phyloP scores from a whole-genome alignment of 2,888 invertebrate species.

The Lypha dubia region DNA sequence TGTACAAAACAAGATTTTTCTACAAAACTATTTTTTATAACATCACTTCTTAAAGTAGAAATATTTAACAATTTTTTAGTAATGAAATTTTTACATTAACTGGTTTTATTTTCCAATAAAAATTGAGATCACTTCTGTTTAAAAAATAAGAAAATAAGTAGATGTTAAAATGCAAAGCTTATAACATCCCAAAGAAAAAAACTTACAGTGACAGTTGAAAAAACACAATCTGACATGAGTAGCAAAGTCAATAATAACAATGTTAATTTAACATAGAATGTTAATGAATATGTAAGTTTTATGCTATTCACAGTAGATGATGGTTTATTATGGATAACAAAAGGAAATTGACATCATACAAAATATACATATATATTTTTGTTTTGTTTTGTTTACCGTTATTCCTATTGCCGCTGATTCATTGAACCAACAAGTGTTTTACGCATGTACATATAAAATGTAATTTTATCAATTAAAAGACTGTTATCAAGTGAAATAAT shows the following conservation, averaged over 20 bases:
- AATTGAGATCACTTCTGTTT: slow-evolving; percentile 55
- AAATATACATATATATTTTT: not conserved
- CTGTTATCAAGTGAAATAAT: too few relatives aligned
- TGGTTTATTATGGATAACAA: not conserved
- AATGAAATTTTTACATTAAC: slow-evolving; percentile 16
- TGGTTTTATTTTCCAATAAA: slow-evolving; percentile 31
- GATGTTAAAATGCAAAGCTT: slow-evolving; percentile 6
- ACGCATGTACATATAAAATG: too few relatives aligned
- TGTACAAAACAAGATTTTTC: not conserved
- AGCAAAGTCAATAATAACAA: slow-evolving; percentile 12
- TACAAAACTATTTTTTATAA: not conserved
- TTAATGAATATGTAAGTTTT: not conserved
- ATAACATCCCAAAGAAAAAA: slow-evolving; percentile 27
- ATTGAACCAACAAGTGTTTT: too few relatives aligned
- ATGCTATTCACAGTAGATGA: not conserved
- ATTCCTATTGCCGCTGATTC: too few relatives aligned
- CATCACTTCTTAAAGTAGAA: not conserved
- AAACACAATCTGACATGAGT: slow-evolving; percentile 5
- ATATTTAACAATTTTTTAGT: slow-evolving; percentile 19
- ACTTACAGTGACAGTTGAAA: not conserved
- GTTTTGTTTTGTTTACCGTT: not conserved
- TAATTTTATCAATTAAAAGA: too few relatives aligned
- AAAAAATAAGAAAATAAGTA: slow-evolving; percentile 31
- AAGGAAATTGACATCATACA: not conserved
- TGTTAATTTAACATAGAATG: slow-evolving; percentile 6